These are phyloP conservation scores for Palaemon carinicauda DNA, from an alignment of 1,140 invertebrate species.

Conservation along the genomic window DNA sequence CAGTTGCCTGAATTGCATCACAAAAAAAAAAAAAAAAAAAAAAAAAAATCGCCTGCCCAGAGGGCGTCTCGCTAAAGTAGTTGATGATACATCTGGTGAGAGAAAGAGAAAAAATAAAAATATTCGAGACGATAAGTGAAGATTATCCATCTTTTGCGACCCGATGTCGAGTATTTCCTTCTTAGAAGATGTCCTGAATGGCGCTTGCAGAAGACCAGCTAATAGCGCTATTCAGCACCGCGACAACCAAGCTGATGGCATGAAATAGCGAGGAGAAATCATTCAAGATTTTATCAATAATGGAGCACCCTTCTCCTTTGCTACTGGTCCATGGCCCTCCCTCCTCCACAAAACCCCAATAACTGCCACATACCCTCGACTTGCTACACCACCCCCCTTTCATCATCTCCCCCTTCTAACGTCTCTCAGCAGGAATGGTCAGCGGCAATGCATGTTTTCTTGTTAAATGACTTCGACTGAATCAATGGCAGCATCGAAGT, in stretches of 20 bases:
- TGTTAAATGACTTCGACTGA: background rate
- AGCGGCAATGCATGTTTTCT: background rate
- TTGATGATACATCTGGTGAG: background rate
- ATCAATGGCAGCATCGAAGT: background rate
- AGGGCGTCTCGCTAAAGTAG: background rate
- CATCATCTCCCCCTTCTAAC: too few relatives aligned
- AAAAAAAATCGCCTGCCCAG: background rate
- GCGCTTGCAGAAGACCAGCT: background rate
- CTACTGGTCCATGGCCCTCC: too few relatives aligned
- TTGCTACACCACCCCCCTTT: too few relatives aligned
- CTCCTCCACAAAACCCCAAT: too few relatives aligned
- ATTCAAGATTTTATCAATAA: constrained; percentile 36
- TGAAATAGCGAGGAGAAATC: background rate
- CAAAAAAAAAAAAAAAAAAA: too few relatives aligned
- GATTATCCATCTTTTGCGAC: background rate
- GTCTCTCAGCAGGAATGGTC: background rate
- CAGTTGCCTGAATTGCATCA: background rate
- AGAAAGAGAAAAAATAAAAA: too few relatives aligned
- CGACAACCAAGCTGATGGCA: background rate
- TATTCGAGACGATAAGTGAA: background rate
- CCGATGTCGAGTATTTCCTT: constrained; percentile 12
- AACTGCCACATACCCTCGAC: too few relatives aligned
- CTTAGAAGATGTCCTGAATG: background rate
- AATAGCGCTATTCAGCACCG: constrained; percentile 10
- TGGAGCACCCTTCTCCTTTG: background rate